Percentiles rank a stretch among this genome's conserved stretches.
phyloP scores from a whole-genome alignment of 2,888 invertebrate species.

The Lochmaea capreae region DNA sequence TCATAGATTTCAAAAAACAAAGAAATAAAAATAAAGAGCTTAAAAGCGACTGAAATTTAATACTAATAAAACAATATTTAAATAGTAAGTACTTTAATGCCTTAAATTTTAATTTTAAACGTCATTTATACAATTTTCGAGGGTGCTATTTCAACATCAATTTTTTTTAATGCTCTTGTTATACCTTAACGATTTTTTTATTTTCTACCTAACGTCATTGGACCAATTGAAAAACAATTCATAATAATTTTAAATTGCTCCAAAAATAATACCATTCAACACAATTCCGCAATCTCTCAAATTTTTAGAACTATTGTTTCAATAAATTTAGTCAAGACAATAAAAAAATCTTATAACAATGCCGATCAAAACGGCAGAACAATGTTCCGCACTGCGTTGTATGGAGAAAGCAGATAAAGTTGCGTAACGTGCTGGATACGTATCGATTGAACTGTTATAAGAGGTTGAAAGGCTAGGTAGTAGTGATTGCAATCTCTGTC shows the following conservation, averaged over 20 bases:
- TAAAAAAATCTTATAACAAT: constrained; percentile 38
- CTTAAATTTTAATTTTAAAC: no score
- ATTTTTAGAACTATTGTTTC: background rate
- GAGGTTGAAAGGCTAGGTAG: background rate
- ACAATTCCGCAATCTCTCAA: background rate
- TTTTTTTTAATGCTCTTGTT: no score
- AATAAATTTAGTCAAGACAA: constrained; percentile 6
- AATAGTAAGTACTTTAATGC: no score
- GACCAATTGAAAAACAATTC: background rate
- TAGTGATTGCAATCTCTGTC: background rate
- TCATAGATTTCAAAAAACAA: no score
- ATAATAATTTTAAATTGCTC: background rate
- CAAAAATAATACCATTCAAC: background rate
- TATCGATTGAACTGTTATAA: constrained; percentile 8
- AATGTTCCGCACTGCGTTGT: constrained; percentile 45
- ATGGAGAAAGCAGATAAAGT: constrained; percentile 40
- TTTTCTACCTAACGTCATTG: no score
- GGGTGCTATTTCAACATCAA: no score
- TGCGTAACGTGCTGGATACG: background rate
- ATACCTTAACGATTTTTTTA: no score
- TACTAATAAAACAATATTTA: no score
- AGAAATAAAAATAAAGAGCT: no score
- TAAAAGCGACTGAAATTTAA: no score
- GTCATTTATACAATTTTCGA: no score
- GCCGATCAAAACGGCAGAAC: constrained; percentile 36